phyloP scores from a whole-genome alignment of 2,113 vertebrate genomes.

The Sapajus apella region DNA sequence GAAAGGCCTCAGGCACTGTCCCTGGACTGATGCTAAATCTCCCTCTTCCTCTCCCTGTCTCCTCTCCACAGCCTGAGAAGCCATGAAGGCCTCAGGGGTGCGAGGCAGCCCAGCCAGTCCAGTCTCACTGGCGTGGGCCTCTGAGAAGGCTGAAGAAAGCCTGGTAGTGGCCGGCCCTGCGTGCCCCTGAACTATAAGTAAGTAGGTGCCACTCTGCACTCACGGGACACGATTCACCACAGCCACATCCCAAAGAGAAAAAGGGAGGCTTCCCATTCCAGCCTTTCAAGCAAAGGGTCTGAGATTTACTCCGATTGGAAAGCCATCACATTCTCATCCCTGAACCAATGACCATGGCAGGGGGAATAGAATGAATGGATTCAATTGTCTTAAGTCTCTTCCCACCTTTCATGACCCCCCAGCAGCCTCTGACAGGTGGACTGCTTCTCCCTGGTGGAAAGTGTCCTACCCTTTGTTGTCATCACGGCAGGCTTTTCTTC shows the following conservation, averaged over 20 bases:
- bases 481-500: neutral
- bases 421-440: neutral
- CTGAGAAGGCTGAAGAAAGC: neutral
- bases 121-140: neutral
- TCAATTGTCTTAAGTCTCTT: neutral
- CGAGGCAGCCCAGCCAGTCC: neutral
- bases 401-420: neutral
- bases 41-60: neutral
- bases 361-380: neutral
- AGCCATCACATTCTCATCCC: neutral
- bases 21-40: neutral
- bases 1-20: neutral
- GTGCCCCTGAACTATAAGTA: neutral
- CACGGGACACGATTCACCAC: neutral
- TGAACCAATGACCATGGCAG: neutral
- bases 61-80: neutral
- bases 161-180: neutral
- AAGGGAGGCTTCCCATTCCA: neutral
- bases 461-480: neutral
- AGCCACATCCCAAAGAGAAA: neutral
- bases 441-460: neutral
- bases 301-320: neutral
- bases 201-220: neutral
- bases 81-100: neutral
- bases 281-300: neutral